Base-by-base conservation (phyloP, 1,140 invertebrate species). In the Trichomalopsis sarcophagae region DNA sequence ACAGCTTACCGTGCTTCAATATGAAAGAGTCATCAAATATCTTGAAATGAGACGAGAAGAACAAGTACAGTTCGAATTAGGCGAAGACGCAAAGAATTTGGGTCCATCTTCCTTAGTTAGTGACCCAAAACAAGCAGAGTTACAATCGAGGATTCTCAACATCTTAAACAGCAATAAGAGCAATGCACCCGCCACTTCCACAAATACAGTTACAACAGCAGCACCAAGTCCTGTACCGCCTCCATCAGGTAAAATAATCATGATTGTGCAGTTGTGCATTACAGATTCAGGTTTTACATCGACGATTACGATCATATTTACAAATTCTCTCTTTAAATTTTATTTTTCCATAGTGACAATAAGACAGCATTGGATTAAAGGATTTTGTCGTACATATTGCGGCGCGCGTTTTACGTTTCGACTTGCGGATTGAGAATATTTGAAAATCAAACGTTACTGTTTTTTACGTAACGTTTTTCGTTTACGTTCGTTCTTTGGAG, bases 131-230 rank as follows among this genome's bases (percentile, higher is more conserved):
- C 95, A 97, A 89, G 95, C 95, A 0, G 97, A 98, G 90, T 90
- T 98, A 7, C 97, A 98, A 88, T 97, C 96, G 87, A 95, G 97
- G 87, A 98, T 98, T 83, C 93, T 98, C 47, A 97, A 95, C 91
- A 97, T 98, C 78, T 90, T 98, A 84, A 97, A 97, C 88, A 96
- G 91, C 84, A 92, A 92, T 88, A 91, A 93, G 88, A 86, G 90
- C 21, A 89, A 75, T 87, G 33, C 88, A 33, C 73, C 87, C 13
- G 55, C 88, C 0, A 76, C 82, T 66, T 86, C 73, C 21, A 85
- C 88, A 33, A 88, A 87, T 0, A 90, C 91, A n/a, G 89, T 88
- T 73, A 88, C 90, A 21, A 89, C 89, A 75, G 89, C 89, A 88
- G 86, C 80, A 23, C 87, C 90, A 73, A 87, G 93, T 91, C 90